Evolutionary conservation across 2,797 vertebrate species (phyloP).

Genomic region (Podargus strigoides): DNA sequence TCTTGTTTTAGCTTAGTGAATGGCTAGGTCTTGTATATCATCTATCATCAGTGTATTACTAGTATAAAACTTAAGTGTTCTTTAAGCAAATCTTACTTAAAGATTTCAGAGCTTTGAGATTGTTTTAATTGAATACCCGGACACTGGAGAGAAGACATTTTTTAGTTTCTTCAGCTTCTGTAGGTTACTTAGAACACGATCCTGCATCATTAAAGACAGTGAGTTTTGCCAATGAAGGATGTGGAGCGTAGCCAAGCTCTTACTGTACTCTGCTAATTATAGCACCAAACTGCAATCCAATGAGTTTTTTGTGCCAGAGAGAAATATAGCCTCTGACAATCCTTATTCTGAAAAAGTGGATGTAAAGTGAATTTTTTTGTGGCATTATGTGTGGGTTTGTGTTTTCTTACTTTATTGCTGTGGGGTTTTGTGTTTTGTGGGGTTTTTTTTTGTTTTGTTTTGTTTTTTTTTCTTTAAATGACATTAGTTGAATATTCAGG

Average conservation of each 20-base stretch:
- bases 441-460: too few relatives aligned
- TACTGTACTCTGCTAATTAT: background rate
- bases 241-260: slow-evolving; percentile 12
- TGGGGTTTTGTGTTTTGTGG: background rate
- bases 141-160: background rate
- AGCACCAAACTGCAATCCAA: background rate
- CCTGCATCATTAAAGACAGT: background rate
- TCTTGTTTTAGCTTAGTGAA: background rate
- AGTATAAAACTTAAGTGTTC: background rate
- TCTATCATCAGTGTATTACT: background rate
- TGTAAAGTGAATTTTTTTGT: background rate
- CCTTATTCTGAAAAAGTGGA: background rate
- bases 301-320: background rate
- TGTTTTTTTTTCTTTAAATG: background rate
- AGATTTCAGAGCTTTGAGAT: background rate
- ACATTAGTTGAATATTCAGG: background rate
- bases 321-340: background rate
- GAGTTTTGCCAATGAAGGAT: background rate
- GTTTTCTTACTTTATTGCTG: too few relatives aligned
- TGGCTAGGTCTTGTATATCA: background rate
- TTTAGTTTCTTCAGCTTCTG: background rate
- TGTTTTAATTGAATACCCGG: background rate
- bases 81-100: background rate
- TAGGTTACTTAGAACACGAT: background rate
- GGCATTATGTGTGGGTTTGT: background rate